These are phyloP conservation scores for Pedionomus torquatus DNA, from an alignment of 2,113 vertebrate genomes.

Conservation along the genomic window DNA sequence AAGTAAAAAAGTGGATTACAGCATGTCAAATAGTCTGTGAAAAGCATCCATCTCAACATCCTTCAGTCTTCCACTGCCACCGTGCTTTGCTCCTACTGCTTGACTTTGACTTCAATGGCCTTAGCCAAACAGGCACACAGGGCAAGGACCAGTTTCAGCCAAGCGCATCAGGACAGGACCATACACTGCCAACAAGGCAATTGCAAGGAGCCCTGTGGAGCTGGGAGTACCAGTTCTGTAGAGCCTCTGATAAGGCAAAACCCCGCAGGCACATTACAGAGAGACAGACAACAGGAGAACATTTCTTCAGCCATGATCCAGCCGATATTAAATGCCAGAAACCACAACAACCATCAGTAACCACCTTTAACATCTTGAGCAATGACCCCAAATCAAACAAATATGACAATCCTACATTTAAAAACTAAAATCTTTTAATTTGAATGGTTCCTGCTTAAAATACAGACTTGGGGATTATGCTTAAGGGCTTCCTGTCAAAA, in stretches of 20 bases:
- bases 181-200: rapidly evolving
- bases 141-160: neutral
- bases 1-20: conserved; percentile 12
- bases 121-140: neutral
- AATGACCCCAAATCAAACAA: neutral
- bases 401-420: neutral
- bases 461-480: neutral
- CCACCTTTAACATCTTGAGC: neutral
- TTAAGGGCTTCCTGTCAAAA: neutral
- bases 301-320: neutral
- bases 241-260: neutral
- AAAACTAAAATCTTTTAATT: neutral
- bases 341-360: neutral
- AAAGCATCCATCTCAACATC: neutral
- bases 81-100: neutral
- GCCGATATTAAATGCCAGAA: neutral
- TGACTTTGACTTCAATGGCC: neutral
- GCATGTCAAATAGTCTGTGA: neutral
- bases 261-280: neutral
- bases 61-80: neutral
- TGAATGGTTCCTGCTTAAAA: neutral
- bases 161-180: neutral
- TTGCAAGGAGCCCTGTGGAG: rapidly evolving
- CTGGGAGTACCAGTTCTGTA: neutral
- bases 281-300: neutral